Evolutionary conservation across 2,797 vertebrate genomes (phyloP).

Genomic region (Hippopotamyrus pictus): DNA sequence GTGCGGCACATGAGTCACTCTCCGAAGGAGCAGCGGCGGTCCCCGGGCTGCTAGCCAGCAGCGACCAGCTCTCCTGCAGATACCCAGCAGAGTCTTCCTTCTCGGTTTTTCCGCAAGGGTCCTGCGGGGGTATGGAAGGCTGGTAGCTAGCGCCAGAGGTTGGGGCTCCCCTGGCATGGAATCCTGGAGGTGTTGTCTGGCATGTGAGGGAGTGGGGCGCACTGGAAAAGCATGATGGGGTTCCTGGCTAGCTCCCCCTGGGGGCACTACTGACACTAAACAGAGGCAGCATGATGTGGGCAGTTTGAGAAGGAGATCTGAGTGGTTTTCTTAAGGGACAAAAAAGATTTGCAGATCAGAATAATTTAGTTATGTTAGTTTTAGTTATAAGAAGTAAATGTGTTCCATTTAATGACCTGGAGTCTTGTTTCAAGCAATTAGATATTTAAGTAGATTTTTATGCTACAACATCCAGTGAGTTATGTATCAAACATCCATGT

Average conservation of each 20-base stretch:
- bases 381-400: background rate
- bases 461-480: background rate
- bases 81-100: conserved; percentile 51
- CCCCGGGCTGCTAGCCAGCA: background rate
- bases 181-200: background rate
- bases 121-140: conserved; percentile 18
- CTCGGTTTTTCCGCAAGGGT: conserved; percentile 56
- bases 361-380: background rate
- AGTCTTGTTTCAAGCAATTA: background rate
- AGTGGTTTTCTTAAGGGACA: background rate
- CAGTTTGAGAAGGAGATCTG: background rate
- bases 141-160: background rate
- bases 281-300: background rate
- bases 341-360: background rate
- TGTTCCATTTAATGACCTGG: background rate
- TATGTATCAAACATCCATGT: background rate
- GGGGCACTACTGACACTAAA: background rate
- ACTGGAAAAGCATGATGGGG: background rate
- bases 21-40: background rate
- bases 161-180: background rate
- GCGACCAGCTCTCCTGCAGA: background rate
- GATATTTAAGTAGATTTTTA: background rate
- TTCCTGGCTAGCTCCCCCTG: background rate
- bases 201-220: background rate
- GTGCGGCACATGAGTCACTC: background rate